Evolutionary conservation across 2,113 vertebrate genomes (phyloP).

Genomic region (Callionymus lyra): DNA sequence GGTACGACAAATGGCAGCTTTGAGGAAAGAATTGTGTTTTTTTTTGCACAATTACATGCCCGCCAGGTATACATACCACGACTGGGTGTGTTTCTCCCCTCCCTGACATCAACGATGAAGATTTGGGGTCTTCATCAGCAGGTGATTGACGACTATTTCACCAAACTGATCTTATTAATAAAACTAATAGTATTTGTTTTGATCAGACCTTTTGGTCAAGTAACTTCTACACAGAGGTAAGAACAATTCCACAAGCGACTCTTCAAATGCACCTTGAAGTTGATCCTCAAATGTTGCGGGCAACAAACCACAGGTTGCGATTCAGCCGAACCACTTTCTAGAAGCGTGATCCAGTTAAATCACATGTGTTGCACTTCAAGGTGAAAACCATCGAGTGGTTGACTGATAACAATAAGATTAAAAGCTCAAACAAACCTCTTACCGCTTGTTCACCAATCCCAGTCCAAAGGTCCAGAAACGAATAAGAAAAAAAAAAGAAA

Average conservation of each 20-base stretch:
- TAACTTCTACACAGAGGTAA: too few species aligned
- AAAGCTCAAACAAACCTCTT: conserved; percentile 64
- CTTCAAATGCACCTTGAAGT: too few species aligned
- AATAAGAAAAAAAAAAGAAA: conserved; percentile 9
- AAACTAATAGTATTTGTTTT: too few species aligned
- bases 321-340: too few species aligned
- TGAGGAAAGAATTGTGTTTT: conserved; percentile 13
- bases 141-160: not conserved
- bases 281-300: too few species aligned
- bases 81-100: conserved; percentile 22
- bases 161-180: too few species aligned
- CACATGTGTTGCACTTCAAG: too few species aligned
- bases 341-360: too few species aligned
- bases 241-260: too few species aligned
- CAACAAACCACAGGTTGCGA: too few species aligned
- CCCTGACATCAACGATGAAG: conserved; percentile 12
- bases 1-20: conserved; percentile 22
- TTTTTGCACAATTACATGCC: not conserved
- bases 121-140: conserved; percentile 1
- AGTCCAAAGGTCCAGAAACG: conserved; percentile 53
- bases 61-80: conserved; percentile 37
- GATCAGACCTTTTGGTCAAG: too few species aligned
- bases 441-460: conserved; percentile 31
- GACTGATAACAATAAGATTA: conserved; percentile 23
- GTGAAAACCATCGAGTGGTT: too few species aligned